Conservation (phyloP, 2,113 vertebrate species). For the Dasypus novemcinctus region DNA sequence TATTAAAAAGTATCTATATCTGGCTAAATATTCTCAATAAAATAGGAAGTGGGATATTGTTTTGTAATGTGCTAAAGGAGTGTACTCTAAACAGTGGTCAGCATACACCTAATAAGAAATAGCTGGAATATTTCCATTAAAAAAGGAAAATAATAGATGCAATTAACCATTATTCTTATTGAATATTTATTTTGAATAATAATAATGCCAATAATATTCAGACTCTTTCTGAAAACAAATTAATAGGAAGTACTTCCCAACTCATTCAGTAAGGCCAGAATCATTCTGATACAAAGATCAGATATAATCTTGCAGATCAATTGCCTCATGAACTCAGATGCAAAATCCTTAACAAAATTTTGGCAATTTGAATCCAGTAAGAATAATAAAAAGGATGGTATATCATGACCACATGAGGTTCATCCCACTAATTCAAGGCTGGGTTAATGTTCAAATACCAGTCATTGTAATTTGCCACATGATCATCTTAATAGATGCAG, state of each 20-base stretch:
- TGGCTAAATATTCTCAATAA: neutral
- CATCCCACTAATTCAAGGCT: neutral
- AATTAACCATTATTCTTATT: neutral
- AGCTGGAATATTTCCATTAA: neutral
- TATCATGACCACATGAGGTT: neutral
- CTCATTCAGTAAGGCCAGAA: neutral
- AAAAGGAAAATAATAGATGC: neutral
- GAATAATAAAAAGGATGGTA: neutral
- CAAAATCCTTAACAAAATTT: neutral
- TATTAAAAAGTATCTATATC: neutral
- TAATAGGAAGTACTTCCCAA: neutral
- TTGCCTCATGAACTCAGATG: neutral
- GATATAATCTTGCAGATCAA: neutral
- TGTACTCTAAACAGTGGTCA: neutral
- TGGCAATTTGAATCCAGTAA: neutral
- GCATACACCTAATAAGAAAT: neutral
- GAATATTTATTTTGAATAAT: neutral
- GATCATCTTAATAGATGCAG: neutral
- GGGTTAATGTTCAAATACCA: neutral
- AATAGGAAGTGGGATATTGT: neutral
- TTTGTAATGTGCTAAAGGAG: neutral
- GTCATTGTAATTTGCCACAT: neutral
- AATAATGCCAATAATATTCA: neutral
- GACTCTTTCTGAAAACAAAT: neutral
- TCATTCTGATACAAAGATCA: neutral